phyloP scores from a whole-genome alignment of 2,888 invertebrate genomes.

The Eupelmus urozonus region DNA sequence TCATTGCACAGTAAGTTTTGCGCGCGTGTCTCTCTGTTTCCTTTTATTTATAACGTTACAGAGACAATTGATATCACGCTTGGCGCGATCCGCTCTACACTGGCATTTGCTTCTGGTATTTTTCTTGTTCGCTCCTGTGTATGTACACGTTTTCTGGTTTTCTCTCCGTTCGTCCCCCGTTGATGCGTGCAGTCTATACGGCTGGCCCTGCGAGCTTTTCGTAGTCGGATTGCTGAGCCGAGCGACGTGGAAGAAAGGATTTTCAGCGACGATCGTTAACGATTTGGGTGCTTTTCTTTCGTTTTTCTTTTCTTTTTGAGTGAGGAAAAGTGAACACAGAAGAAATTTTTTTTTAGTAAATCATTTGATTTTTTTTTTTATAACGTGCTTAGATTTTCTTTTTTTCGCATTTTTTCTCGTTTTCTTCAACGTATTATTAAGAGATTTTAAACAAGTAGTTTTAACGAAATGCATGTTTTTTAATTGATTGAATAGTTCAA shows the following conservation, averaged over 20 bases:
- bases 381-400: slow-evolving; percentile 8
- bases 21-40: neutral
- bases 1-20: slow-evolving; percentile 73
- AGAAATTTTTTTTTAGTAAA: slow-evolving; percentile 29
- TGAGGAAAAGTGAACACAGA: slow-evolving; percentile 4
- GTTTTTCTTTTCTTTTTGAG: too few relatives aligned
- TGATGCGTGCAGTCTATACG: too few relatives aligned
- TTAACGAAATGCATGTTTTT: slow-evolving; percentile 11
- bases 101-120: neutral
- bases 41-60: slow-evolving; percentile 25
- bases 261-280: slow-evolving; percentile 18
- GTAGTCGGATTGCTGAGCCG: neutral
- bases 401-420: neutral
- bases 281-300: neutral
- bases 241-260: slow-evolving; percentile 31
- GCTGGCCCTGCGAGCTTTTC: slow-evolving; percentile 19
- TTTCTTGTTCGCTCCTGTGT: neutral
- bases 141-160: neutral
- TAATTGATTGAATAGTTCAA: too few relatives aligned
- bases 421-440: slow-evolving; percentile 13
- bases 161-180: neutral
- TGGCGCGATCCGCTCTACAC: neutral
- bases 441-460: slow-evolving; percentile 1
- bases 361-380: neutral
- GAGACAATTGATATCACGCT: slow-evolving; percentile 18